phyloP scores from a whole-genome alignment of 2,113 vertebrate species.

The Thalassarche chlororhynchos region DNA sequence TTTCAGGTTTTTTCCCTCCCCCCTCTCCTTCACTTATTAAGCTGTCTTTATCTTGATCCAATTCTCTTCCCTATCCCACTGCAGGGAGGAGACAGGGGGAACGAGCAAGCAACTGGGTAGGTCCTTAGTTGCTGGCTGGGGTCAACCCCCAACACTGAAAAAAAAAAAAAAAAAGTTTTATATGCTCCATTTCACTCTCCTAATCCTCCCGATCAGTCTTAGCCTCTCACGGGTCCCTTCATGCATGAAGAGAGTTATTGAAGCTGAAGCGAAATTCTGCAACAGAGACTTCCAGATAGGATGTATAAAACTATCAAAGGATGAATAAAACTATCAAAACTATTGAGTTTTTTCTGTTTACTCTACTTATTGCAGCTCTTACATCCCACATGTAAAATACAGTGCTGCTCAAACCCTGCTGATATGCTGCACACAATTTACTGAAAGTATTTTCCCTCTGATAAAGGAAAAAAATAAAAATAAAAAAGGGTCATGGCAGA shows the following conservation, averaged over 20 bases:
- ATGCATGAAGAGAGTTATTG: background rate
- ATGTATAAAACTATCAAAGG: background rate
- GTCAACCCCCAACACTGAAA: background rate
- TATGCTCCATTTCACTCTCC: background rate
- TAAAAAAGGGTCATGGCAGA: background rate
- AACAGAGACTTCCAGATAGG: background rate
- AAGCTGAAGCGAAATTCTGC: background rate
- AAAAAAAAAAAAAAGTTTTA: background rate
- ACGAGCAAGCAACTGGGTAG: background rate
- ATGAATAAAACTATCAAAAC: background rate
- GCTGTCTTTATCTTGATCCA: background rate
- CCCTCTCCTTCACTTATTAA: background rate
- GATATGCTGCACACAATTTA: background rate
- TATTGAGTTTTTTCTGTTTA: background rate
- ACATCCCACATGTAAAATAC: background rate
- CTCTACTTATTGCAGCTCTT: background rate
- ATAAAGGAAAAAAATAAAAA: background rate
- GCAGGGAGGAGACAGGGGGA: background rate
- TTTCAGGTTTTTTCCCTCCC: background rate
- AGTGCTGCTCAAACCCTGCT: background rate
- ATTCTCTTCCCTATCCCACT: background rate
- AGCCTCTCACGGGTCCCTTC: background rate
- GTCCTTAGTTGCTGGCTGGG: background rate
- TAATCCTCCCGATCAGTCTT: background rate
- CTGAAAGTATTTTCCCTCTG: background rate